phyloP scores from a whole-genome alignment of 2,797 vertebrate species.

The Microctenopoma stevenorrisi region DNA sequence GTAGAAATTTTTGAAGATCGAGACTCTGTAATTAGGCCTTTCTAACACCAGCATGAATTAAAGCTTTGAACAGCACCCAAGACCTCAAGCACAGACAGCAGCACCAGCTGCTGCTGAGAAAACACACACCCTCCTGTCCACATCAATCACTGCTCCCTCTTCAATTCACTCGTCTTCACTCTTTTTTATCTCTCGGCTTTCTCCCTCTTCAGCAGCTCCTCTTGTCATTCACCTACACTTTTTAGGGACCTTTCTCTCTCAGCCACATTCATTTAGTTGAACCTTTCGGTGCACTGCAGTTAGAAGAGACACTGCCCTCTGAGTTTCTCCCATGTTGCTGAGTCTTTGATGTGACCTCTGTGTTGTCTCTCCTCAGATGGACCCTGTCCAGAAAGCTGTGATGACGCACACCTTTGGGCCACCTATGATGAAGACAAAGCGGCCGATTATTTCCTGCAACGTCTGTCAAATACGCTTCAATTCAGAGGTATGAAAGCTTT shows the following conservation, averaged over 20 bases:
- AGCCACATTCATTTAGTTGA: conserved; percentile 18
- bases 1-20: conserved; percentile 31
- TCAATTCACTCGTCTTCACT: conserved; percentile 32
- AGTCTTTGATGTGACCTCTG: conserved; percentile 65
- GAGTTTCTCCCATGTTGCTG: conserved; percentile 29
- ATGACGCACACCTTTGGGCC: conserved; percentile 93
- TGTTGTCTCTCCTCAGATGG: conserved; percentile 87
- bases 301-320: conserved; percentile 22
- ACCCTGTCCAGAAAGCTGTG: conserved; percentile 93
- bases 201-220: conserved; percentile 7
- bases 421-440: conserved; percentile 89
- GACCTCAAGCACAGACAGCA: conserved; percentile 51
- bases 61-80: conserved; percentile 66
- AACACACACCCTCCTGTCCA: conserved; percentile 61
- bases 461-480: conserved; percentile 97
- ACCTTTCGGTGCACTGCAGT: conserved; percentile 9
- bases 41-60: conserved; percentile 57
- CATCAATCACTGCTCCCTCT: conserved; percentile 62
- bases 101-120: conserved; percentile 62
- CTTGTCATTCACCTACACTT: conserved; percentile 54
- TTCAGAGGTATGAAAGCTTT: conserved; percentile 86
- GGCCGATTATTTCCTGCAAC: conserved; percentile 94
- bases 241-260: conserved; percentile 29
- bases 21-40: conserved; percentile 59
- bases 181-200: conserved; percentile 43